Evolutionary conservation across 1,140 invertebrate genomes (phyloP).

Genomic region (Macrotrachela quadricornifera): DNA sequence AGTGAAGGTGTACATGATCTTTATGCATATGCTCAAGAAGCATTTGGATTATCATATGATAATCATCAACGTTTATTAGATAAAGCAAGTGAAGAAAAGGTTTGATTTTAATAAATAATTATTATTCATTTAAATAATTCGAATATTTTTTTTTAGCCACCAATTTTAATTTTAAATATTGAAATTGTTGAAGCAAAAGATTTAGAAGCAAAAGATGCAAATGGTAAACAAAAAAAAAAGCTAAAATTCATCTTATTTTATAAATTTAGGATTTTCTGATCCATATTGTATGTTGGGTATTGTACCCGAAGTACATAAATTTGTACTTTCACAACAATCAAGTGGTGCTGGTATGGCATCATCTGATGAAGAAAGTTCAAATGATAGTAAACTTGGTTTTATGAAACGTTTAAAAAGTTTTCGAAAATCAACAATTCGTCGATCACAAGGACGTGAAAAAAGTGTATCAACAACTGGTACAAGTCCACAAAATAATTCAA

Average conservation of each 20-base stretch:
- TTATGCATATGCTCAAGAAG: constrained; percentile 60
- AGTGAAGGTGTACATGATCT: constrained; percentile 57
- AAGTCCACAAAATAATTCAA: not conserved
- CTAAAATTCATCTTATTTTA: too few species aligned
- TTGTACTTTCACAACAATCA: too few species aligned
- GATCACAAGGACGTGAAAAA: constrained; percentile 12
- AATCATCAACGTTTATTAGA: constrained; percentile 56
- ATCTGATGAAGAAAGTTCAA: too few species aligned
- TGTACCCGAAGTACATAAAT: constrained; percentile 22
- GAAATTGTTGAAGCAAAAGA: constrained; percentile 71
- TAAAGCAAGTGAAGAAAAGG: constrained; percentile 67
- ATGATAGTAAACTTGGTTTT: too few species aligned
- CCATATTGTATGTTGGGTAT: constrained; percentile 92
- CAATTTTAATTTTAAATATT: constrained; percentile 70
- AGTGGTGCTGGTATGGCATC: too few species aligned
- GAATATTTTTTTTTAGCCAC: constrained; percentile 40
- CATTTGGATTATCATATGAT: constrained; percentile 55
- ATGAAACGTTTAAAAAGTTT: too few species aligned
- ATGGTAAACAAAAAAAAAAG: constrained; percentile 35
- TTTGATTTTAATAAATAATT: constrained; percentile 15
- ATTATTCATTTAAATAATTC: not conserved
- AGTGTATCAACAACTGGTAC: constrained; percentile 12
- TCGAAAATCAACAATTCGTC: too few species aligned
- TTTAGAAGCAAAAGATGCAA: constrained; percentile 85
- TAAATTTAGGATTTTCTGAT: constrained; percentile 47